Evolutionary conservation across 2,113 vertebrate species (phyloP), one percentile per base, ranked within the genome.

Genomic region (Myodes glareolus): DNA sequence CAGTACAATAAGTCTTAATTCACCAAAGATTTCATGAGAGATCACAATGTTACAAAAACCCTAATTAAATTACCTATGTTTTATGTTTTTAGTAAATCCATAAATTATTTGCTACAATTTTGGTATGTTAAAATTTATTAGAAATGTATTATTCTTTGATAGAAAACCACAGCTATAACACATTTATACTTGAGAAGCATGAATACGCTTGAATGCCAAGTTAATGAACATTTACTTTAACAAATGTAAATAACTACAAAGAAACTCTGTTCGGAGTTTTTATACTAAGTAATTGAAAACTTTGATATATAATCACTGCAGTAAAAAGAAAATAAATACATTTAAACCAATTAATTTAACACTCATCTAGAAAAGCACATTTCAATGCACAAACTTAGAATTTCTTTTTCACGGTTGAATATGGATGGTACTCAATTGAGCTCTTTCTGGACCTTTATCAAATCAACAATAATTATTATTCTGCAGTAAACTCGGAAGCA

Each of bases 21-120:
- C 73, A 85, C 58, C 21, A 78, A 96, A 97, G 96, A 94, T 97
- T 97, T 98, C 95, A 96, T 90, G 52, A 94, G 73, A 65, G 92
- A 91, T 45, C 95, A 67, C 50, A 78, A 29, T 88, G 73, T 95
- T 58, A 94, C 97, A 97, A 21, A 47, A 31, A 50, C 10, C 14
- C 39, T 61, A 27, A 90, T 87, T 93, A 50, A 93, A 77, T 36
- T 47, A 13, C 3, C 12, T 65, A 11, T 42, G 77, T 72, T 89
- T 94, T 76, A 42, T 7, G 5, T 65, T 50, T 76, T 58, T 29
- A 67, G 89, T 72, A 33, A 39, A 90, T 42, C 3, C 3, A 29
- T 87, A 55, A 73, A 75, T 94, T 90, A 75, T 7, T 63, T 61
- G 8, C 4, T 90, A 19, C 31, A 89, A 82, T 75, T 91, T 42